These are phyloP conservation scores for Ariopsis seemanni DNA, from an alignment of 2,113 vertebrate genomes.

Conservation along the genomic window DNA sequence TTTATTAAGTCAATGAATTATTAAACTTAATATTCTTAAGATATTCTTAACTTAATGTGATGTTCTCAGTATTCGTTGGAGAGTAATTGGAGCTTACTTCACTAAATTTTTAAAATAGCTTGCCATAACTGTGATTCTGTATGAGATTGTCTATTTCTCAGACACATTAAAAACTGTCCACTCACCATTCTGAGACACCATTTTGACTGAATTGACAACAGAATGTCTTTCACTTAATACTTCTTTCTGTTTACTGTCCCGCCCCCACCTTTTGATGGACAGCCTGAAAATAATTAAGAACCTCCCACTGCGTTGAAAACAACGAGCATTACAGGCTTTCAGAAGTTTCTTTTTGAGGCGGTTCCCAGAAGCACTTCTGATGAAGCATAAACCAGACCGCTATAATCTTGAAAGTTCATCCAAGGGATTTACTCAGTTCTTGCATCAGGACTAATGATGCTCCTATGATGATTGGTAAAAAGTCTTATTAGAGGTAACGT, in stretches of 20 bases:
- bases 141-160: not conserved
- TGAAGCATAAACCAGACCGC: slow-evolving; percentile 14
- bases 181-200: not conserved
- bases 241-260: not conserved
- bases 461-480: not conserved
- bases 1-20: not conserved
- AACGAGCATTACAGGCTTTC: not conserved
- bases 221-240: not conserved
- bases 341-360: not conserved
- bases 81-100: not conserved
- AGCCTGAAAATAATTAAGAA: not conserved
- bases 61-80: too few species aligned
- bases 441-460: not conserved
- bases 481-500: slow-evolving; percentile 10
- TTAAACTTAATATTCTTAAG: not conserved
- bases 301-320: not conserved
- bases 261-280: not conserved
- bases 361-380: not conserved
- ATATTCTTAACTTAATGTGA: not conserved
- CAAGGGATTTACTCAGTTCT: not conserved
- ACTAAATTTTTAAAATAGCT: not conserved
- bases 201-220: not conserved
- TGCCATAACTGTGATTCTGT: not conserved
- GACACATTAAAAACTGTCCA: not conserved
- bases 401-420: not conserved